Conservation (phyloP, 2,888 invertebrate species). For the Nymphalis polychloros region DNA sequence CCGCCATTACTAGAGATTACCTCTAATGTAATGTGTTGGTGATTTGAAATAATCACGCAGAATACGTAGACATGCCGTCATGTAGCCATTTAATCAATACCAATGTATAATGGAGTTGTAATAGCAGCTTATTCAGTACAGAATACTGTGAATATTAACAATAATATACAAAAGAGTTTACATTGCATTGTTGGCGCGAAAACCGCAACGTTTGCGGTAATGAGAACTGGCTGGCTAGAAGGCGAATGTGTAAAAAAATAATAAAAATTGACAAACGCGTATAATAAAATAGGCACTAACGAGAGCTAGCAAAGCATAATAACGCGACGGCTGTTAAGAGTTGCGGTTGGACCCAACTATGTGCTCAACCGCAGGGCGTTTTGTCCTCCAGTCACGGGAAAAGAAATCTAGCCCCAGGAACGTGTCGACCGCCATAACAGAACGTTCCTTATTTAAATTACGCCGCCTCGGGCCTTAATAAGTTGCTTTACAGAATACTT, state of each 20-base stretch:
- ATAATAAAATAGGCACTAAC: conserved; percentile 65
- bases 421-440: conserved; percentile 35
- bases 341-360: conserved; percentile 46
- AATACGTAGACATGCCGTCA: conserved; percentile 62
- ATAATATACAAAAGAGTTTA: conserved; percentile 13
- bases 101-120: conserved; percentile 45
- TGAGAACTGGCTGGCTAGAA: conserved; percentile 38
- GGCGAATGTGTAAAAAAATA: conserved; percentile 28
- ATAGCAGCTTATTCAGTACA: conserved; percentile 18
- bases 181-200: conserved; percentile 32
- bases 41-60: conserved; percentile 79
- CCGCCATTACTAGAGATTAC: conserved; percentile 75
- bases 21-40: conserved; percentile 75
- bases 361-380: conserved; percentile 48
- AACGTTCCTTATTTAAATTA: conserved; percentile 54
- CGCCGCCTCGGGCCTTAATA: conserved; percentile 51
- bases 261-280: conserved; percentile 38
- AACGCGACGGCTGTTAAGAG: conserved; percentile 44
- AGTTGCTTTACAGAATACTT: conserved; percentile 41
- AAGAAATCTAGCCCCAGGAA: conserved; percentile 46
- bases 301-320: conserved; percentile 52
- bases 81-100: conserved; percentile 69
- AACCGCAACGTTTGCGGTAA: conserved; percentile 40
- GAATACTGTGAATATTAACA: conserved; percentile 7
- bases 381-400: conserved; percentile 47